Evolutionary conservation across 2,113 vertebrate genomes (phyloP), one percentile per base, ranked within the genome.

Genomic region (Rhinichthys klamathensis): DNA sequence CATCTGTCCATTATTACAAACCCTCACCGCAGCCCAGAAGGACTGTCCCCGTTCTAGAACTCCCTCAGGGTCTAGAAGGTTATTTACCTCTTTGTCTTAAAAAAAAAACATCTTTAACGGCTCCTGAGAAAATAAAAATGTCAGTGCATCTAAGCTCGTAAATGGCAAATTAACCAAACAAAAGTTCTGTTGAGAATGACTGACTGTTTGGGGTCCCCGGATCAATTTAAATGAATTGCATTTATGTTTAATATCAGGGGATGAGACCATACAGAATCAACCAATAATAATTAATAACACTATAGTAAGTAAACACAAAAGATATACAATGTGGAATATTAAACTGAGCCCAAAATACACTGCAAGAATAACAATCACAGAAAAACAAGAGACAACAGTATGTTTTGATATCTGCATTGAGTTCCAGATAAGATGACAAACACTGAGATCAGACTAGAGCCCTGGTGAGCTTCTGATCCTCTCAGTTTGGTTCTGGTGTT

Each of bases 401-500:
- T 58, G 27, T 77, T 77, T 56, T 56, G 11, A 77, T 77, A 35
- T 77, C 18, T 44, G 77, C 3, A 44, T 80, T 61, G 77, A 80
- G 56, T n/a, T 61, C 13, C n/a, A 63, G 23, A 13, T 23, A 16
- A 27, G 16, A 65, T 49, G 41, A 51, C 79, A 81, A 81, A 58
- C 49, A 69, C 1, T 23, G 6, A n/a, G 67, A 82, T 72, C 8
- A 72, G 65, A 69, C n/a, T 30, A 63, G 44, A 54, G 61, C 51
- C 27, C 60, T n/a, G 18, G 79, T 77, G 54, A 35, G 63, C 25
- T 61, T 79, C 69, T 49, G 63, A 82, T 82, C 63, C 30, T 67
- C 63, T 56, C 67, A 12, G 30, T 82, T 82, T 82, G 84, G 84
- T 86, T 87, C 87, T 90, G 87, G 89, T 88, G 87, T 92, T 92